Conservation (phyloP, 2,888 invertebrate species). For the Cosmia pyralina region DNA sequence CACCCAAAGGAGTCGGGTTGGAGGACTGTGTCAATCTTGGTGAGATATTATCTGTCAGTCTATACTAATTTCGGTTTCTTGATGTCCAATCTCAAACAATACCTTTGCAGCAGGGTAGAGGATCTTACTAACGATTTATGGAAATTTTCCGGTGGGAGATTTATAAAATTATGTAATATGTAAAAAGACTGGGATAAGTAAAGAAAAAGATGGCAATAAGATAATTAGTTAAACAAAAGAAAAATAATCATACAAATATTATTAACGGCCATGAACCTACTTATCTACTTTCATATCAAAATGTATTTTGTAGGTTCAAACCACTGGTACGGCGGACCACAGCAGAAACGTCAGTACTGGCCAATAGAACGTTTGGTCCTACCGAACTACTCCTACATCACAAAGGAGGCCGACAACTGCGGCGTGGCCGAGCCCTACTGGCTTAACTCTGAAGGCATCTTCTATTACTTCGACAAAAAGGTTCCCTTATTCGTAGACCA, state of each 20-base stretch:
- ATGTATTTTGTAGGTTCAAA: conserved; percentile 68
- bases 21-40: conserved; percentile 84
- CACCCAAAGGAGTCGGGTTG: conserved; percentile 74
- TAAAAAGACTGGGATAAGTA: too few relatives aligned
- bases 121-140: too few relatives aligned
- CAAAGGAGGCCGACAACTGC: conserved; percentile 90
- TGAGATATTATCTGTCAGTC: background rate
- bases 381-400: conserved; percentile 89
- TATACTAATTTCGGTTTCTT: too few relatives aligned
- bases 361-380: conserved; percentile 89
- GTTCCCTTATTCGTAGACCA: conserved; percentile 92
- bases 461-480: conserved; percentile 91
- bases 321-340: conserved; percentile 92
- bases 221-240: background rate
- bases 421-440: conserved; percentile 92
- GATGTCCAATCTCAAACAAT: too few relatives aligned
- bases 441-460: conserved; percentile 92
- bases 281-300: background rate
- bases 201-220: too few relatives aligned
- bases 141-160: too few relatives aligned
- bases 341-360: conserved; percentile 91
- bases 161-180: too few relatives aligned
- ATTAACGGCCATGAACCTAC: background rate
- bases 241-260: background rate
- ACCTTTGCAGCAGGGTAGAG: too few relatives aligned